Base-by-base conservation (phyloP, 2,888 invertebrate species). In the Cryptocephalus primarius region DNA sequence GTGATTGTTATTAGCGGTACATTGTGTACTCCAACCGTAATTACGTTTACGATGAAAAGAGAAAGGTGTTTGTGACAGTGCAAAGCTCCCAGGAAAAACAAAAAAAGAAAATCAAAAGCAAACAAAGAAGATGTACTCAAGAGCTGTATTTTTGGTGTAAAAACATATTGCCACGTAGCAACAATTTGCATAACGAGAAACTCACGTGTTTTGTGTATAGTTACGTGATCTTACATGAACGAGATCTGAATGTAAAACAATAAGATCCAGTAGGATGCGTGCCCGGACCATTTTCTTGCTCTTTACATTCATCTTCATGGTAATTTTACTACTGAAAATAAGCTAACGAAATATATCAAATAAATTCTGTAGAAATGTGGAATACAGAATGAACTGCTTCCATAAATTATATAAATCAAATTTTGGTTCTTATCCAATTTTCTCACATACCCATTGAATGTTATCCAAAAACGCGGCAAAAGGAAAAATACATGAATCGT, bases 111-210 rank as follows among this genome's bases (percentile, higher is more conserved):
- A 22, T 22, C 22, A 22, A 22, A 22, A 22, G 22, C 22, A 36
- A 43, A 22, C 11, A 22, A 32, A 13, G 39, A 44, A 38, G 39
- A 40, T 45, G 32, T 41, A 41, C 45, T 33, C 33, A 33, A 40
- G 41, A 34, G 41, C 45, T 36, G 40, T 40, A 34, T 45, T 45
- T 44, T 33, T 32, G 33, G 34, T 8, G 42, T 44, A 44, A 48
- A 49, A 56, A 55, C 55, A 55, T 57, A 58, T 58, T 53, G 51
- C 54, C 54, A 56, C 56, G 55, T 60, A 54, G 48, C 54, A 51
- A 59, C 55, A 56, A 58, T 60, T 58, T 59, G 52, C 59, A 59
- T 60, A 60, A 60, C 60, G 60, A 60, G 55, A 51, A 59, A 54
- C 54, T 60, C 53, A 60, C 59, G 60, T 60, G 60, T 56, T 56